These are phyloP conservation scores for Bufo bufo DNA, from an alignment of 2,113 vertebrate species.

Conservation along the genomic window DNA sequence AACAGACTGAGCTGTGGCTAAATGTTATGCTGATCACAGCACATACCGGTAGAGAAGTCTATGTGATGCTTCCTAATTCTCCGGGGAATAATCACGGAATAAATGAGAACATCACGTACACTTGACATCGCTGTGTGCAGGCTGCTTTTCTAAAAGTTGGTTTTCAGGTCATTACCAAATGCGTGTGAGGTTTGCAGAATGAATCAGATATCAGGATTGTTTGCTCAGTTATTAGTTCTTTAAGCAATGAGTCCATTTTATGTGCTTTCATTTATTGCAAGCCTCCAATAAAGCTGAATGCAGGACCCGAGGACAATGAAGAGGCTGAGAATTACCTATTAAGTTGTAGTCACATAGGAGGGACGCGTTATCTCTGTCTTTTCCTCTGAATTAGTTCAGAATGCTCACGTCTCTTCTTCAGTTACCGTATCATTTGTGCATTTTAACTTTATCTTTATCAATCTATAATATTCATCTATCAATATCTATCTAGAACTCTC, in stretches of 20 bases:
- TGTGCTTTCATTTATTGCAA: conserved; percentile 1
- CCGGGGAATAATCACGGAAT: conserved; percentile 15
- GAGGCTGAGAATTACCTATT: background rate
- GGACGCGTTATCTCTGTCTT: background rate
- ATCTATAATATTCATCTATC: too few relatives aligned
- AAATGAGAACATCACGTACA: conserved; percentile 34
- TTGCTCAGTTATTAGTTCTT: conserved; percentile 27
- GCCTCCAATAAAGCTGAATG: conserved; percentile 9
- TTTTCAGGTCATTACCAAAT: conserved; percentile 28
- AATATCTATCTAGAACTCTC: too few relatives aligned
- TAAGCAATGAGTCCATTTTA: conserved; percentile 16
- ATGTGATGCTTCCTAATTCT: background rate
- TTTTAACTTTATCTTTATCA: background rate
- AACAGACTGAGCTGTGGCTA: background rate
- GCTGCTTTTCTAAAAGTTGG: background rate
- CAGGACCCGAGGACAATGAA: background rate
- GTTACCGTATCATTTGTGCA: background rate
- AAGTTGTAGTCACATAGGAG: background rate
- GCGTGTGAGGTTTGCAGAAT: background rate
- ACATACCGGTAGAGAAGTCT: conserved; percentile 17
- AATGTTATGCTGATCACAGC: conserved; percentile 38
- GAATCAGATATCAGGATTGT: background rate
- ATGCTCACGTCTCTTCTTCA: background rate
- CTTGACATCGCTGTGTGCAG: conserved; percentile 18
- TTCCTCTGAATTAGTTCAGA: background rate